Evolutionary conservation across 1,140 invertebrate genomes (phyloP).

Genomic region (Ctenoplectra terminalis): DNA sequence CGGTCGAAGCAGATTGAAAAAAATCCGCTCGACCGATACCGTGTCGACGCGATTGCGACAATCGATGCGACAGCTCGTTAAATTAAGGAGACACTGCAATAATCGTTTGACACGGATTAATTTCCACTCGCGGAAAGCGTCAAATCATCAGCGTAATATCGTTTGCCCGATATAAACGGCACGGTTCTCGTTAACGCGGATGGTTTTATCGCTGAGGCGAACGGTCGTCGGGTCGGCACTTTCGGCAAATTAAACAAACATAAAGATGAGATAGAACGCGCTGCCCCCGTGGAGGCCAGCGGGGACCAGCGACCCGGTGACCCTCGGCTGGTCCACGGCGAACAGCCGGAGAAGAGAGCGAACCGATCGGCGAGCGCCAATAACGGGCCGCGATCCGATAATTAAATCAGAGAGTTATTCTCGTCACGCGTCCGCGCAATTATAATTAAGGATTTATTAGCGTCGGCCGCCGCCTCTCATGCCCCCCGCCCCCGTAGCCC

Average conservation of each 20-base stretch:
- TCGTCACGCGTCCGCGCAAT: constrained; percentile 82
- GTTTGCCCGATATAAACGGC: no score
- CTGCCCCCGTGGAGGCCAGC: background rate
- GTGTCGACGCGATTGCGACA: constrained; percentile 23
- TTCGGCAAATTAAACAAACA: constrained; percentile 63
- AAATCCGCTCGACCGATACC: background rate
- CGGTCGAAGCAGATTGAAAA: background rate
- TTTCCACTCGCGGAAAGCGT: background rate
- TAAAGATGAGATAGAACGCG: constrained; percentile 51
- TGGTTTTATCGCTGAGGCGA: background rate
- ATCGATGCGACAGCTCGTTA: constrained; percentile 21
- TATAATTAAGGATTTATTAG: constrained; percentile 84
- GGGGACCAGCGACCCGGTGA: constrained; percentile 30
- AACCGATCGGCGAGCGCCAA: constrained; percentile 27
- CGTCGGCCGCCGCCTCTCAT: constrained; percentile 65
- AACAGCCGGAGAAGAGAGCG: background rate
- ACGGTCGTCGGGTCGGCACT: background rate
- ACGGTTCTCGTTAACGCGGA: no score
- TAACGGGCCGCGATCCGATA: constrained; percentile 76
- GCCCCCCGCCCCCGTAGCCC: background rate
- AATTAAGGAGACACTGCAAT: background rate
- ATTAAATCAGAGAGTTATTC: constrained; percentile 83
- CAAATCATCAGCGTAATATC: no score
- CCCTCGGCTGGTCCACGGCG: background rate
- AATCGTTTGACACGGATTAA: constrained; percentile 34